Conservation (phyloP, 2,888 invertebrate genomes). For the Phortica okadai region DNA sequence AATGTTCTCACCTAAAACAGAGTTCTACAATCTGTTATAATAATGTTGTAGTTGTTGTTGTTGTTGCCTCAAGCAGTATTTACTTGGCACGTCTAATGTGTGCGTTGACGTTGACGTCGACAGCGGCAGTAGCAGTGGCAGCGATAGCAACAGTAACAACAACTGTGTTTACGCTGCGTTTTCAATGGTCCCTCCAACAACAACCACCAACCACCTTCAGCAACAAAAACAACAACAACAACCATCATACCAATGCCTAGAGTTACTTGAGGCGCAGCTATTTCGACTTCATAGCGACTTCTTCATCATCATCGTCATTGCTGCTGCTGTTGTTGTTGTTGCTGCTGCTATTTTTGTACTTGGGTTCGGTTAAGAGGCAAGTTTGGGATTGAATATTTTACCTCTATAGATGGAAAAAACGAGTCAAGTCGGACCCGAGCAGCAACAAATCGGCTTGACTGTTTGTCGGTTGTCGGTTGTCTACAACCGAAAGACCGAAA, state of each 20-base stretch:
- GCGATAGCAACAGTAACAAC: constrained; percentile 33
- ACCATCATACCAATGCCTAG: background rate
- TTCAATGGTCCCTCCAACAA: background rate
- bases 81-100: constrained; percentile 62
- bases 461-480: constrained; percentile 59
- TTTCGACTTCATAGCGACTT: background rate
- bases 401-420: constrained; percentile 69
- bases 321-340: constrained; percentile 37
- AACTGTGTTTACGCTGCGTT: background rate
- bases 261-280: constrained; percentile 6
- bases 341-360: constrained; percentile 44
- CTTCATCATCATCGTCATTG: constrained; percentile 5
- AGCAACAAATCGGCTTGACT: constrained; percentile 16
- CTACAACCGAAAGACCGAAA: background rate
- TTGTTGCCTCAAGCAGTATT: constrained; percentile 49
- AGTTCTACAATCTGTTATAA: constrained; percentile 14
- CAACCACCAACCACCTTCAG: background rate
- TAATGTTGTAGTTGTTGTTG: constrained; percentile 35
- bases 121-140: constrained; percentile 9
- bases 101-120: constrained; percentile 34
- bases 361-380: constrained; percentile 63
- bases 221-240: constrained; percentile 2
- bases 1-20: too few relatives aligned
- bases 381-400: constrained; percentile 70
- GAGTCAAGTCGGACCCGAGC: constrained; percentile 67